Evolutionary conservation across 2,888 invertebrate genomes (phyloP).

Genomic region (Sceliomorpha sp.): DNA sequence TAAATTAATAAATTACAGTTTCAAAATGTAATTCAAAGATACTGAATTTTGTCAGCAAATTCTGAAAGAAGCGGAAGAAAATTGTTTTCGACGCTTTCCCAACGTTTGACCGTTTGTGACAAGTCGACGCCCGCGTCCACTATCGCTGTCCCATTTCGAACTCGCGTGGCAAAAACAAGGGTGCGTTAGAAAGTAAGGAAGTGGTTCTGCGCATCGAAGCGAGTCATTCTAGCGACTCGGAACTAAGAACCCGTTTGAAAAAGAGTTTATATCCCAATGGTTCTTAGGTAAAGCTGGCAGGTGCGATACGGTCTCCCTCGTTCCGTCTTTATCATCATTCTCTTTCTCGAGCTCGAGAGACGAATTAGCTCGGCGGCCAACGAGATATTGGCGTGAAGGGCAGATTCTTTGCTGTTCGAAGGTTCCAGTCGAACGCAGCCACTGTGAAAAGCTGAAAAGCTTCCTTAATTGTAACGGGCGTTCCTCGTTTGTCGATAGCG

Average conservation of each 20-base stretch:
- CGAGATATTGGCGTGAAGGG: slow-evolving; percentile 26
- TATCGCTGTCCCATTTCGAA: too few species aligned
- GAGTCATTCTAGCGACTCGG: slow-evolving; percentile 9
- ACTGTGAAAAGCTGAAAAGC: slow-evolving; percentile 54
- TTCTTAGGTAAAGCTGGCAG: slow-evolving; percentile 63
- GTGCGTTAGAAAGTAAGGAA: slow-evolving; percentile 1
- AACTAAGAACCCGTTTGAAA: slow-evolving; percentile 63
- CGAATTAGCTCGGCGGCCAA: slow-evolving; percentile 37
- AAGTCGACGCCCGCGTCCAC: too few species aligned
- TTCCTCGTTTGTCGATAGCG: slow-evolving; percentile 50
- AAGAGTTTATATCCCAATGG: slow-evolving; percentile 64
- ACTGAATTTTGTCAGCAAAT: too few species aligned
- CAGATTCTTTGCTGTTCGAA: slow-evolving; percentile 53
- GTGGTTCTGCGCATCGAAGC: slow-evolving; percentile 6
- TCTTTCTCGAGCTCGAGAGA: slow-evolving; percentile 18
- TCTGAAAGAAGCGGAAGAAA: too few species aligned
- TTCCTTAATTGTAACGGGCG: slow-evolving; percentile 53
- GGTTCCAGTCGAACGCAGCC: slow-evolving; percentile 63
- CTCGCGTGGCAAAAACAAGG: neutral
- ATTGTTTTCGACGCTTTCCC: too few species aligned
- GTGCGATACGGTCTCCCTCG: slow-evolving; percentile 67
- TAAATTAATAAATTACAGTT: too few species aligned
- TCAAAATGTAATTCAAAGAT: too few species aligned
- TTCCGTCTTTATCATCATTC: slow-evolving; percentile 37
- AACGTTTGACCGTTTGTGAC: too few species aligned